Conservation (phyloP, 2,888 invertebrate species). For the Calliphora vomitoria region DNA sequence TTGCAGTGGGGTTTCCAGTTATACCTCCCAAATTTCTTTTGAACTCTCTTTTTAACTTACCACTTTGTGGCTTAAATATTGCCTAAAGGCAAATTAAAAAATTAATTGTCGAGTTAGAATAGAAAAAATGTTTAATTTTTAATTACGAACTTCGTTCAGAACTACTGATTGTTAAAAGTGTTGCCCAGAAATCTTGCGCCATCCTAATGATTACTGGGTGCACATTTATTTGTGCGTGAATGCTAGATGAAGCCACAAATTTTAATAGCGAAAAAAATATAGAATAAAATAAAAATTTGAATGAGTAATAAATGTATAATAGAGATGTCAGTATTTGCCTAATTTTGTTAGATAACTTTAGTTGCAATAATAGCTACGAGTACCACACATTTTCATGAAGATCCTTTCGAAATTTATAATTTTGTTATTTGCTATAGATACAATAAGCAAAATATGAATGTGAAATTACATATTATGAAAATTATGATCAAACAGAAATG, state of each 20-base stretch:
- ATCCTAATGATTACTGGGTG: constrained; percentile 39
- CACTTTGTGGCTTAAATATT: too few species aligned
- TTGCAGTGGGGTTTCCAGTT: too few species aligned
- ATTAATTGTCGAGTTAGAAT: too few species aligned
- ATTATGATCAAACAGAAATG: neutral
- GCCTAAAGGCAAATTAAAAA: too few species aligned
- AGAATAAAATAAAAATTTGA: constrained; percentile 39
- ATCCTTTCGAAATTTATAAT: neutral
- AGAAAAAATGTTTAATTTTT: too few species aligned
- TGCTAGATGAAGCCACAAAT: constrained; percentile 61
- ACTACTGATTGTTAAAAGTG: neutral
- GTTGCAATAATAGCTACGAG: constrained; percentile 35
- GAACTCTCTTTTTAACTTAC: too few species aligned
- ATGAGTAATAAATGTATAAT: constrained; percentile 54
- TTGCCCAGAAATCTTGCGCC: neutral
- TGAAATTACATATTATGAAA: neutral
- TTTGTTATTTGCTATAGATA: neutral
- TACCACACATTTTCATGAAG: neutral
- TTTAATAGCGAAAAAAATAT: constrained; percentile 49
- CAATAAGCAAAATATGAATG: neutral
- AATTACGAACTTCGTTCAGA: too few species aligned
- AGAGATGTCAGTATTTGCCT: constrained; percentile 46
- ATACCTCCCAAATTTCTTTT: too few species aligned
- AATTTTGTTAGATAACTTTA: constrained; percentile 54
- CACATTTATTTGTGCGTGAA: constrained; percentile 52